Conservation (phyloP, 2,797 vertebrate species). For the Labeo calbasu region DNA sequence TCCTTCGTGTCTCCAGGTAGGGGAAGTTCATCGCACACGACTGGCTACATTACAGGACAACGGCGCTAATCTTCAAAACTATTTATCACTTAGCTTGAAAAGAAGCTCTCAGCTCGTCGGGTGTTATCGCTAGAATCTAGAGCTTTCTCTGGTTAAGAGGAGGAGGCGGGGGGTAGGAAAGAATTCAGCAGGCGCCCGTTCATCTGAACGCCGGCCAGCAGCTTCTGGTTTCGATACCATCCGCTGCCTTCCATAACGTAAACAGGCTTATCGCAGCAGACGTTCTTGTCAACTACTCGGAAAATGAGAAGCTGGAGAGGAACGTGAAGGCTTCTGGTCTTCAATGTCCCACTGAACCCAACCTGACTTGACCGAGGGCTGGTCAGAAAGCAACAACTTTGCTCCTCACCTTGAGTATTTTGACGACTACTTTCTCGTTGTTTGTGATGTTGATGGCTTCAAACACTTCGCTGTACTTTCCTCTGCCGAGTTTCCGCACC, state of each 20-base stretch:
- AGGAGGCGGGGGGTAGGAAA: constrained; percentile 17
- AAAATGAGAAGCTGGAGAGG: constrained; percentile 43
- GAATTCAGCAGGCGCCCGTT: constrained; percentile 44
- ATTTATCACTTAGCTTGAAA: constrained; percentile 61
- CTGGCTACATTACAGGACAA: constrained; percentile 49
- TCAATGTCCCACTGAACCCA: constrained; percentile 35
- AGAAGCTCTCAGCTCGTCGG: constrained; percentile 51
- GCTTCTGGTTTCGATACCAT: constrained; percentile 49
- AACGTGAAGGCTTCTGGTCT: constrained; percentile 20
- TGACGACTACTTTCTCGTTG: constrained; percentile 92
- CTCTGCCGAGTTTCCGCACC: constrained; percentile 87
- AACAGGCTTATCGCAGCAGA: constrained; percentile 50
- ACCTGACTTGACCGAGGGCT: not conserved
- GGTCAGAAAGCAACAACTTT: not conserved
- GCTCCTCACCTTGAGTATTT: constrained; percentile 86
- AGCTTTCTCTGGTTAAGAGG: constrained; percentile 42
- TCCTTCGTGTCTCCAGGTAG: constrained; percentile 49
- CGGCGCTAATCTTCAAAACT: constrained; percentile 55
- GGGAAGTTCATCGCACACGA: constrained; percentile 43
- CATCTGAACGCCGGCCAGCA: constrained; percentile 43
- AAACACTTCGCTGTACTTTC: constrained; percentile 92
- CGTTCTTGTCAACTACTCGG: constrained; percentile 27
- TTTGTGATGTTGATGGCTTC: constrained; percentile 93
- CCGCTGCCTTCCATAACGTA: constrained; percentile 44
- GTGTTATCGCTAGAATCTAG: constrained; percentile 57